Percentiles rank a stretch among this genome's conserved stretches.
phyloP scores from a whole-genome alignment of 2,888 invertebrate genomes.

The Catocala fraxini region DNA sequence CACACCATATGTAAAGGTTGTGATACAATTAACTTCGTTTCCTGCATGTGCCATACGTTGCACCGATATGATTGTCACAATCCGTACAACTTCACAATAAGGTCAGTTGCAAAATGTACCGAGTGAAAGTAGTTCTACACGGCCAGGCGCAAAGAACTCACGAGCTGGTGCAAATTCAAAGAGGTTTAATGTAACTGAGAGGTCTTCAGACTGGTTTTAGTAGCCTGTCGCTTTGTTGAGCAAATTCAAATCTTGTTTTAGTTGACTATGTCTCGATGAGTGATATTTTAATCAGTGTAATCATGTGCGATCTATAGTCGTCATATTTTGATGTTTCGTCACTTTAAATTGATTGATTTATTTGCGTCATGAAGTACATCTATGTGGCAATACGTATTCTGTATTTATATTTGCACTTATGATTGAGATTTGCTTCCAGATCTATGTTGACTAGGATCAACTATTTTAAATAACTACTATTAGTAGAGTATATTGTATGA shows the following conservation, averaged over 20 bases:
- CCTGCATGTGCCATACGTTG: conserved; percentile 44
- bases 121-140: conserved; percentile 71
- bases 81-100: conserved; percentile 65
- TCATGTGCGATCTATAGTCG: conserved; percentile 32
- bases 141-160: conserved; percentile 46
- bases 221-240: conserved; percentile 41
- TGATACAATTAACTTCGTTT: conserved; percentile 41
- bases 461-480: too few relatives aligned
- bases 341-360: conserved; percentile 8
- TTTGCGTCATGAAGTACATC: background rate
- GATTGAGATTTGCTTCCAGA: too few relatives aligned
- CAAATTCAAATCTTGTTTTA: conserved; percentile 50
- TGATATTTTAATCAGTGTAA: conserved; percentile 42
- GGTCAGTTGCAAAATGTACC: conserved; percentile 72
- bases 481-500: background rate
- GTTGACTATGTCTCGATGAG: conserved; percentile 41
- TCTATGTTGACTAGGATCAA: background rate
- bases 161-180: conserved; percentile 1
- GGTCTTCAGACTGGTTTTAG: conserved; percentile 28
- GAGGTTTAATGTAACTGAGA: background rate
- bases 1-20: conserved; percentile 18
- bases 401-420: too few relatives aligned
- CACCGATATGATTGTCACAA: conserved; percentile 62
- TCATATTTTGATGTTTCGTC: conserved; percentile 21
- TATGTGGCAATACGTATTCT: too few relatives aligned